phyloP scores from a whole-genome alignment of 2,113 vertebrate genomes.

The Marmota flaviventris region DNA sequence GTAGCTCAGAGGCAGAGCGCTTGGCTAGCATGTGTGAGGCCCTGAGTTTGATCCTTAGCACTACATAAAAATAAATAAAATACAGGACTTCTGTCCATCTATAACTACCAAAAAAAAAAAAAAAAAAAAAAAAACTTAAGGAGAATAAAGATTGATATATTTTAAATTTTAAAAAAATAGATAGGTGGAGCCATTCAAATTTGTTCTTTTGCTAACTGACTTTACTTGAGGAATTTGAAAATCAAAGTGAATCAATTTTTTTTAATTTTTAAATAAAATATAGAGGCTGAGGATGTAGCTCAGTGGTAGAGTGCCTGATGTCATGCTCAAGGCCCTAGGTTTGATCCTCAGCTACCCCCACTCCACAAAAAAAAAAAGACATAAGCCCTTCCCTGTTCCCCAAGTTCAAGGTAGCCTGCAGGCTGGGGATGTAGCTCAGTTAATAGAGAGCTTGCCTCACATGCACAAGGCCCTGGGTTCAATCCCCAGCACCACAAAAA shows the following conservation, averaged over 20 bases:
- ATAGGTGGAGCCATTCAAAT: neutral
- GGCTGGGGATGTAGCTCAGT: too few species aligned
- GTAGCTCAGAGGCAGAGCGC: too few species aligned
- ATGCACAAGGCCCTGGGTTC: too few species aligned
- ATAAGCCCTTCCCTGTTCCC: neutral
- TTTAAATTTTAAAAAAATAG: neutral
- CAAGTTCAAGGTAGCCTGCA: slow-evolving; percentile 25
- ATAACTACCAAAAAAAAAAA: too few species aligned
- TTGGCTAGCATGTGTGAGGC: too few species aligned
- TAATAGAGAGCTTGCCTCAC: too few species aligned
- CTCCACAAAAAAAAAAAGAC: neutral
- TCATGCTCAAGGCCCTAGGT: neutral
- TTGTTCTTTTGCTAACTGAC: slow-evolving; percentile 52
- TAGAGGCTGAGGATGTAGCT: neutral
- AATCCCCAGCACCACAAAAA: too few species aligned
- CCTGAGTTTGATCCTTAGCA: too few species aligned
- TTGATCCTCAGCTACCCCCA: neutral
- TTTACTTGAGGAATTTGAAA: slow-evolving; percentile 52
- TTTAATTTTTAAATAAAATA: neutral
- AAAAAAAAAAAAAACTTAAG: neutral
- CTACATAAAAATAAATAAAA: too few species aligned
- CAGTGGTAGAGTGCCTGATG: neutral
- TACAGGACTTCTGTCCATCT: too few species aligned
- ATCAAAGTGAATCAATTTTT: slow-evolving; percentile 57
- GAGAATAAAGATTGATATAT: neutral